Percentiles rank a stretch among this genome's conserved stretches.
These are phyloP conservation scores for Sula dactylatra DNA, from an alignment of 2,113 vertebrate species.

Conservation along the genomic window DNA sequence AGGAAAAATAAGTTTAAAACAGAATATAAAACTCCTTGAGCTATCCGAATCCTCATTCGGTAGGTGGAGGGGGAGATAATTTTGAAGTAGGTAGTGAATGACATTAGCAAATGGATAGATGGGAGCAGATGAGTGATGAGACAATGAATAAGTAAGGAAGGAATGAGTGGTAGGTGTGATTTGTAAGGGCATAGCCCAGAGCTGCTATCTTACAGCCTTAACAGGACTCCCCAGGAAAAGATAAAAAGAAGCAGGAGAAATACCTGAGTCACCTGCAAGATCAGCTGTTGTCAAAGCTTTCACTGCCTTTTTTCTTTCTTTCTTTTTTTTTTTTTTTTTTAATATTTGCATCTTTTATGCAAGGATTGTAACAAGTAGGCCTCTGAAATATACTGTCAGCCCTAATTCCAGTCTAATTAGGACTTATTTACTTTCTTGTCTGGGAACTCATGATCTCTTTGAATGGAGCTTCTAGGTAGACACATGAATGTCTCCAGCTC, in stretches of 20 bases:
- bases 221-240: background rate
- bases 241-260: background rate
- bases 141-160: constrained; percentile 16
- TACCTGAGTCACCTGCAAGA: background rate
- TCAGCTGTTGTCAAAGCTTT: background rate
- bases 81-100: background rate
- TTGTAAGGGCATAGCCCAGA: constrained; percentile 15
- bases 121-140: background rate
- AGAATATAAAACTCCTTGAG: background rate
- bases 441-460: background rate
- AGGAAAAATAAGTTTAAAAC: background rate
- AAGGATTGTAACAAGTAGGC: background rate
- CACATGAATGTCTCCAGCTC: background rate
- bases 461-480: background rate
- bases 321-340: background rate
- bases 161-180: constrained; percentile 15
- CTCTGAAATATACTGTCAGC: background rate
- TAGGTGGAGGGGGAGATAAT: background rate
- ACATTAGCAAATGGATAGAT: background rate
- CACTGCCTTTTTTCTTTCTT: background rate
- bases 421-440: background rate
- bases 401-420: background rate
- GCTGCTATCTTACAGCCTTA: background rate
- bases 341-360: background rate
- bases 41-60: background rate